Base-by-base conservation (phyloP, 2,888 invertebrate genomes). In the Tipula lateralis region DNA sequence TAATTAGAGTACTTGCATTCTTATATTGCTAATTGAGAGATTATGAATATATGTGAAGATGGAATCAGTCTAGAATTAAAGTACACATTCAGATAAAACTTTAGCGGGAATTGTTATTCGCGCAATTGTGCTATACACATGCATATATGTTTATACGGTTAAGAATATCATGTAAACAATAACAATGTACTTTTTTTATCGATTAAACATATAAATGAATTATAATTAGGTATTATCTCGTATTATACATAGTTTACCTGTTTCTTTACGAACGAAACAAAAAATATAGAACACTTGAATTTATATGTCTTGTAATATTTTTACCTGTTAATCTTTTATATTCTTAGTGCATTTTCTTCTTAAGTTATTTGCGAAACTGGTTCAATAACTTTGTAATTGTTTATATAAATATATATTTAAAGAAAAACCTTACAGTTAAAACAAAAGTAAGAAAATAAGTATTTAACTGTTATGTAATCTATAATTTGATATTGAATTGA, bases 351-450 rank as follows among this genome's bases (percentile, higher is more conserved):
- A 66, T 66, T 66, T 66, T 19, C 66, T 24, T 66, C 24, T 66
- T 24, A 66, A 66, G 66, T 9, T 19, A 66, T 66, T 66, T 12
- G 66, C 66, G 66, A 66, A 66, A 66, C 66, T 66, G 24, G 66
- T 66, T 66, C 66, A 66, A 66, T 66, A 66, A 66, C 66, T 66
- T 66, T 19, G 66, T 66, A 66, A 66, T 66, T 66, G 66, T 66
- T 66, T 9, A 66, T 66, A 24, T 24, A 66, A 66, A 66, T 66
- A 24, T 66, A 66, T 66, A 66, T 66, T 66, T 66, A 12, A 6
- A 66, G 66, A 66, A 66, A 50, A 66, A 6, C 9, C 24, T 66
- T 66, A 66, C 66, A 66, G 66, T 66, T 66, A 66, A 66, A 66
- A 66, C 9, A 66, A 19, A 66, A 24, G 12, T 66, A 66, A 66